phyloP scores from a whole-genome alignment of 2,113 vertebrate species.

The Sapajus apella region DNA sequence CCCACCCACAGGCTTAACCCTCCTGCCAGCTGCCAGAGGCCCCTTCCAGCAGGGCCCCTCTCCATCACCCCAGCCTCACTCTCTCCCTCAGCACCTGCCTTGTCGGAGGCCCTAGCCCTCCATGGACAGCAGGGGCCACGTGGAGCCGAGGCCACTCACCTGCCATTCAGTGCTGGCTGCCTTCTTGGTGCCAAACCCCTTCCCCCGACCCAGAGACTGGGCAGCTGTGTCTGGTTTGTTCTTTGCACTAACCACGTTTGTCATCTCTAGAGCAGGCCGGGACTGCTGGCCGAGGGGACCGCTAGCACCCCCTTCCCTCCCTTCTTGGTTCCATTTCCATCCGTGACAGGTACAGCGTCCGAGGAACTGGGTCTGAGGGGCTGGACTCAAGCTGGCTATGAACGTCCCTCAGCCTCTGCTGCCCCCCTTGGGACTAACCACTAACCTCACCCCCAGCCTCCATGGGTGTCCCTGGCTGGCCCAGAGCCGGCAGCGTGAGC shows the following conservation, averaged over 20 bases:
- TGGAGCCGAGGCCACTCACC: not conserved
- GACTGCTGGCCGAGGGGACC: not conserved
- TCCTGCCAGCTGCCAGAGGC: not conserved
- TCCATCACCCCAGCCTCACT: not conserved
- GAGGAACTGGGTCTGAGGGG: constrained; percentile 31
- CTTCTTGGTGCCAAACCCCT: constrained; percentile 84
- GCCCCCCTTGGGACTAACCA: constrained; percentile 76
- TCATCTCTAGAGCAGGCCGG: constrained; percentile 60
- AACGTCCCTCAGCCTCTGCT: constrained; percentile 19
- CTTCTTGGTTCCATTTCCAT: not conserved
- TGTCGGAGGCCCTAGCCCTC: not conserved
- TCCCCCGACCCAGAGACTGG: constrained; percentile 31
- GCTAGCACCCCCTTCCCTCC: not conserved
- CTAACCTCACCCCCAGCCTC: constrained; percentile 74
- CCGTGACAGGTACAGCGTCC: constrained; percentile 20
- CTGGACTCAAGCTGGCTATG: constrained; percentile 36
- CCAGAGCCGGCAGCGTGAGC: not conserved
- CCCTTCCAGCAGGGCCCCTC: not conserved
- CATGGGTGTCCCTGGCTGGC: not conserved
- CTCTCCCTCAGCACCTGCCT: not conserved
- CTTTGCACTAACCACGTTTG: constrained; percentile 80
- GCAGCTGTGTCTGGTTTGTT: constrained; percentile 2
- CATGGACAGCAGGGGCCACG: not conserved
- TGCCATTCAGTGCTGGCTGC: constrained; percentile 66
- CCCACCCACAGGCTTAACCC: not conserved